Evolutionary conservation across 2,113 vertebrate genomes (phyloP).

Genomic region (Monopterus albus): DNA sequence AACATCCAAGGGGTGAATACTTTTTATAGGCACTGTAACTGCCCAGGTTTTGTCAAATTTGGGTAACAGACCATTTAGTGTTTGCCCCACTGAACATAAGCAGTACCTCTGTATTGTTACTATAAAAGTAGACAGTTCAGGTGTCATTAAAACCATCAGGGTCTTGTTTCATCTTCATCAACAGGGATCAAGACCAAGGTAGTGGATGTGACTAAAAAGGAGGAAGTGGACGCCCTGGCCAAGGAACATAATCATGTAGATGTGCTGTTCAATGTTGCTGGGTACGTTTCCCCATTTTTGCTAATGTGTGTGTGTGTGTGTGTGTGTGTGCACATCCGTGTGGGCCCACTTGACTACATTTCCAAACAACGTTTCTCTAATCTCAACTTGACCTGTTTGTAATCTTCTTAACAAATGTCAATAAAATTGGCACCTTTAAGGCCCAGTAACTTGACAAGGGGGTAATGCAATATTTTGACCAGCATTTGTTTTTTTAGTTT

Average conservation of each 20-base stretch:
- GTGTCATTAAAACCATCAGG: background rate
- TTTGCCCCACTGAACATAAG: no score
- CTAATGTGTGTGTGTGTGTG: no score
- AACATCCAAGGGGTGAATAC: no score
- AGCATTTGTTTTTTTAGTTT: background rate
- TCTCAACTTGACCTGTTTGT: slow-evolving; percentile 37
- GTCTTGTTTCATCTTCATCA: slow-evolving; percentile 8
- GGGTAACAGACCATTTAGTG: no score
- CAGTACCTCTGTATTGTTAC: no score
- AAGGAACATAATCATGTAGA: slow-evolving; percentile 89
- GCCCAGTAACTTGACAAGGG: background rate
- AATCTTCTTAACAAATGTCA: slow-evolving; percentile 50
- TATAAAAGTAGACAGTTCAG: background rate
- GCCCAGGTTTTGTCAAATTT: no score
- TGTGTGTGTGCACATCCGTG: no score
- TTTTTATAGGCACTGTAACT: no score
- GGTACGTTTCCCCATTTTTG: slow-evolving; percentile 83
- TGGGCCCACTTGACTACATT: no score
- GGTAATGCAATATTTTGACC: background rate
- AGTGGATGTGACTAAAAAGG: slow-evolving; percentile 93
- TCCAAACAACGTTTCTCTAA: slow-evolving; percentile 46
- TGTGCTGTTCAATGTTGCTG: slow-evolving; percentile 94
- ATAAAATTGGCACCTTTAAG: slow-evolving; percentile 14
- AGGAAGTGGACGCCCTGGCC: slow-evolving; percentile 91
- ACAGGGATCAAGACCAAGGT: slow-evolving; percentile 89